A percentile compares a stretch with the other conserved stretches of the same genome.
phyloP scores from a whole-genome alignment of 1,140 invertebrate species.

The Hirudo medicinalis region DNA sequence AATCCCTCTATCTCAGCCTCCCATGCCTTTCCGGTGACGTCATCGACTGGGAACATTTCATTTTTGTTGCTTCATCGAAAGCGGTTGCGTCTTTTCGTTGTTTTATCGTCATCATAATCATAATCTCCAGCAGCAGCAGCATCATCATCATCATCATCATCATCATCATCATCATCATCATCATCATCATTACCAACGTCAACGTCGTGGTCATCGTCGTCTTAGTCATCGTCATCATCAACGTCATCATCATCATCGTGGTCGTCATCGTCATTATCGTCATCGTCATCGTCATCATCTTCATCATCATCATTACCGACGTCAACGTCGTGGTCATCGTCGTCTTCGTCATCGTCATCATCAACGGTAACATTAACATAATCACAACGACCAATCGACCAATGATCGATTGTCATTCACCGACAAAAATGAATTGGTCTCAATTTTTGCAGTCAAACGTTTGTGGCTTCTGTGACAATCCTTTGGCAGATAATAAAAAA shows the following conservation, averaged over 20 bases:
- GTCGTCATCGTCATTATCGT: background rate
- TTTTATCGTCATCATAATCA: constrained; percentile 14
- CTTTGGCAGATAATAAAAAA: too few relatives aligned
- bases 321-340: background rate
- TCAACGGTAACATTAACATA: background rate
- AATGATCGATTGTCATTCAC: too few relatives aligned
- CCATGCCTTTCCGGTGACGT: too few relatives aligned
- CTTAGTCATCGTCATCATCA: constrained; percentile 6
- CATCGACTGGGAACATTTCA: too few relatives aligned
- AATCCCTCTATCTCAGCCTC: too few relatives aligned
- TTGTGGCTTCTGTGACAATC: too few relatives aligned
- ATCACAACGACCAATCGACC: too few relatives aligned
- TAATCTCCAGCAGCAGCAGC: background rate
- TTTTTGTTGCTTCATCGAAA: too few relatives aligned
- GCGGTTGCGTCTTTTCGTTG: too few relatives aligned
- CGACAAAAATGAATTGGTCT: too few relatives aligned
- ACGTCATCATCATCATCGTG: constrained; percentile 6
- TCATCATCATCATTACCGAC: background rate
- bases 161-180: constrained; percentile 13
- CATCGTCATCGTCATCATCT: constrained; percentile 8
- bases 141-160: constrained; percentile 15
- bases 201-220: background rate
- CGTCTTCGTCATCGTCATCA: background rate
- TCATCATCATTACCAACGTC: constrained; percentile 2
- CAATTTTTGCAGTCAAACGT: too few relatives aligned